Conservation (phyloP, 2,888 invertebrate genomes). For the Agrochola lychnidis region DNA sequence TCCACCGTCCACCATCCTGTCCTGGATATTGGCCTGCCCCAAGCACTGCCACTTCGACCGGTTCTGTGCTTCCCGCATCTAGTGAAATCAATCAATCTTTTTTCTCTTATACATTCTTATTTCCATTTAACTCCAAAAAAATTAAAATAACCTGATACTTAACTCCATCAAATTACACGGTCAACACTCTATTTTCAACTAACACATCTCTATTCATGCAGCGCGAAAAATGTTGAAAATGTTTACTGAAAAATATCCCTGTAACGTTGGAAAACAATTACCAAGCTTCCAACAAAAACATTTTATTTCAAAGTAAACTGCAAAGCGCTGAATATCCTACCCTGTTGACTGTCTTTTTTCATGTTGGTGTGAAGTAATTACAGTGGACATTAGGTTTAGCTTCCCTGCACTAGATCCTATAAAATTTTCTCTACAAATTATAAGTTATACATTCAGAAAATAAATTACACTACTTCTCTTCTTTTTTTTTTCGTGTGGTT, state of each 20-base stretch:
- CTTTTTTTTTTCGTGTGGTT: too few species aligned
- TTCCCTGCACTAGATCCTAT: neutral
- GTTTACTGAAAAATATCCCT: slow-evolving; percentile 36
- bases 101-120: too few species aligned
- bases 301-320: slow-evolving; percentile 50
- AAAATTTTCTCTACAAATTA: too few species aligned
- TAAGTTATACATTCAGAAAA: neutral
- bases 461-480: neutral
- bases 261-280: slow-evolving; percentile 41
- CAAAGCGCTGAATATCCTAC: slow-evolving; percentile 11
- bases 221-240: slow-evolving; percentile 24
- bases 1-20: too few species aligned
- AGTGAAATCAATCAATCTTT: too few species aligned
- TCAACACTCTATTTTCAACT: slow-evolving; percentile 2
- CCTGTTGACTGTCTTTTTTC: slow-evolving; percentile 28
- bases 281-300: slow-evolving; percentile 35
- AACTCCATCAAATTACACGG: neutral
- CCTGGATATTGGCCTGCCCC: too few species aligned
- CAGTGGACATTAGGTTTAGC: neutral
- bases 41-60: too few species aligned
- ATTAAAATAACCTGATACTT: neutral
- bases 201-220: slow-evolving; percentile 14
- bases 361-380: neutral
- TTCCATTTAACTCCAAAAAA: too few species aligned
- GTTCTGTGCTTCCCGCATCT: too few species aligned